Percentiles rank a stretch among this genome's conserved stretches.
Conservation (phyloP, 37 sponge, comb jelly and placozoan species). For the Eunapius fragilis region DNA sequence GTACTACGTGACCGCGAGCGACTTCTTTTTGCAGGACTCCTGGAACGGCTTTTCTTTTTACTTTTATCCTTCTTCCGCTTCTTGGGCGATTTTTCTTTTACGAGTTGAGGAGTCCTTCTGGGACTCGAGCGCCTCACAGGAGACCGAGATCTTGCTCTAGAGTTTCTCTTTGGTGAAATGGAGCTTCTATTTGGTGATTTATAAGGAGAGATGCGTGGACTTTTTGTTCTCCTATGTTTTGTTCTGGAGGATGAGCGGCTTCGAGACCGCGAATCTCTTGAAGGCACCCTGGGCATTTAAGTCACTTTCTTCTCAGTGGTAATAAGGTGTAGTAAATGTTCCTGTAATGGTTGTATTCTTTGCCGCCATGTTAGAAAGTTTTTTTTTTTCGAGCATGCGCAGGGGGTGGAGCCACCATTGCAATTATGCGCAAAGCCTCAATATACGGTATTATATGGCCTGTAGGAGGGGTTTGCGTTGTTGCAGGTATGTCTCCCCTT, state of each 20-base stretch:
- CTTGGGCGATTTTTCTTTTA: neutral
- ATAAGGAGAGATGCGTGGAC: no score
- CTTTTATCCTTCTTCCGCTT: neutral
- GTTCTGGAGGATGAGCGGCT: conserved; percentile 39
- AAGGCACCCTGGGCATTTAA: conserved; percentile 50
- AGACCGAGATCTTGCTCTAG: neutral
- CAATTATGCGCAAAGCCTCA: neutral
- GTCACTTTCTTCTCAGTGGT: neutral
- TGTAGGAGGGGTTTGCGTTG: no score
- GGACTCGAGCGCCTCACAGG: neutral
- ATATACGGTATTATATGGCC: no score
- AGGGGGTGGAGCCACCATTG: neutral
- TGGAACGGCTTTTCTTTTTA: no score
- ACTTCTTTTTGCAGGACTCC: no score
- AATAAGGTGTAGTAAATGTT: neutral
- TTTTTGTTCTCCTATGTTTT: conserved; percentile 11
- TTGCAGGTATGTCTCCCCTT: no score
- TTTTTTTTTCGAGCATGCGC: conserved; percentile 22
- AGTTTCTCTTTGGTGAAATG: neutral
- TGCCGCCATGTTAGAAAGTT: neutral
- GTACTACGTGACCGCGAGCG: no score
- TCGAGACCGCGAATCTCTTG: conserved; percentile 35
- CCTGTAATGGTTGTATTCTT: neutral
- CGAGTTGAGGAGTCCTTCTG: conserved; percentile 9
- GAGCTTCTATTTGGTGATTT: no score